phyloP scores from a whole-genome alignment of 2,888 invertebrate species.

The Zhuqinia jingwanae region DNA sequence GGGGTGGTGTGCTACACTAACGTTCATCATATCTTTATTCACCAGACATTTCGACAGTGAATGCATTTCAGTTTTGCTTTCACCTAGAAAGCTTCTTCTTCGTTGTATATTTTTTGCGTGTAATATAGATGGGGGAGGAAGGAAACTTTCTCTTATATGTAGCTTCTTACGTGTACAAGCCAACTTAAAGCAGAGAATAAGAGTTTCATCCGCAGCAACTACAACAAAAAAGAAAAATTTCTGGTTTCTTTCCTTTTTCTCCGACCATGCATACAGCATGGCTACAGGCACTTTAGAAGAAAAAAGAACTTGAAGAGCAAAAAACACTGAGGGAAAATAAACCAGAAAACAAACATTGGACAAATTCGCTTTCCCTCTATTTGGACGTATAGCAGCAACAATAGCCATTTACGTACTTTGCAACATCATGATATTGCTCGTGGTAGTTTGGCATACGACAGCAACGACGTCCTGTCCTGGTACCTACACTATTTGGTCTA shows the following conservation, averaged over 20 bases:
- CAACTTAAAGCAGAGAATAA: neutral
- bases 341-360: neutral
- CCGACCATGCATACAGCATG: neutral
- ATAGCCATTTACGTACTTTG: neutral
- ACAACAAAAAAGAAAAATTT: slow-evolving; percentile 40
- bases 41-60: neutral
- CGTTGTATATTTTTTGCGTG: neutral
- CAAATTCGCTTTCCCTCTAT: neutral
- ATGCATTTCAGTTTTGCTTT: neutral
- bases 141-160: slow-evolving; percentile 33
- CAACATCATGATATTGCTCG: neutral
- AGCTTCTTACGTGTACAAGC: neutral
- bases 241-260: slow-evolving; percentile 24
- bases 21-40: neutral
- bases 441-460: neutral
- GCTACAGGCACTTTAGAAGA: slow-evolving; percentile 1
- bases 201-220: neutral
- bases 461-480: too few species aligned
- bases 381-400: neutral
- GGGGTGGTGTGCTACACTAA: too few species aligned
- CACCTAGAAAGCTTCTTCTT: neutral
- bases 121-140: neutral
- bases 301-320: neutral
- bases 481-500: neutral
- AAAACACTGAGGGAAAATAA: neutral